Conservation (phyloP, 2,113 vertebrate species). For the Thalassarche chlororhynchos region DNA sequence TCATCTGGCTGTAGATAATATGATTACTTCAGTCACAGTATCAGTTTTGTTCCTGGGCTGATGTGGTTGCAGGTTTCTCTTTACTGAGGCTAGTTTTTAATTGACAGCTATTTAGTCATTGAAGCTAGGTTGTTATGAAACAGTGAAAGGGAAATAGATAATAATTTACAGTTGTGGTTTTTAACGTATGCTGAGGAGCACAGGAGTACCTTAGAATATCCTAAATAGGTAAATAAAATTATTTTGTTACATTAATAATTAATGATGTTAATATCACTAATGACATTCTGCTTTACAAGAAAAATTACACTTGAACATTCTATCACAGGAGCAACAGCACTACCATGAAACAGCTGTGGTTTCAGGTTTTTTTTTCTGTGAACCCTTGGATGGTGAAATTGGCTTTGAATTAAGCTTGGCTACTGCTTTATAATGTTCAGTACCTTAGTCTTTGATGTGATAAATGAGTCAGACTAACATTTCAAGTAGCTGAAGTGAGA, state of each 20-base stretch:
- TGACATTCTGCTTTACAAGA: neutral
- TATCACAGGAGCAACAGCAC: neutral
- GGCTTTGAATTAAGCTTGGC: neutral
- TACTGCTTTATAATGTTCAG: neutral
- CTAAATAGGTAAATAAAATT: neutral
- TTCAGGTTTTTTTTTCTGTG: neutral
- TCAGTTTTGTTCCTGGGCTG: neutral
- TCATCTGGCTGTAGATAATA: neutral
- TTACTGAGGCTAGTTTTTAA: neutral
- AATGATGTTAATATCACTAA: neutral
- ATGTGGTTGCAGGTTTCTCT: neutral
- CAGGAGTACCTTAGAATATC: neutral
- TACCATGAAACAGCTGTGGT: neutral
- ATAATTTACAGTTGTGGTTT: neutral
- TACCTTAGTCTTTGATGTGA: neutral
- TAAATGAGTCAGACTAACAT: neutral
- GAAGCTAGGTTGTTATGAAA: neutral
- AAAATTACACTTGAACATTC: neutral
- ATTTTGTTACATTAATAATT: neutral
- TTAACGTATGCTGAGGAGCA: neutral
- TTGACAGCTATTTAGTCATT: neutral
- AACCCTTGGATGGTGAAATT: neutral
- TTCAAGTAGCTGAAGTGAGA: neutral
- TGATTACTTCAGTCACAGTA: neutral
- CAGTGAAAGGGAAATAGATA: neutral